Evolutionary conservation across 1,140 invertebrate genomes (phyloP).

Genomic region (Trichogramma pretiosum): DNA sequence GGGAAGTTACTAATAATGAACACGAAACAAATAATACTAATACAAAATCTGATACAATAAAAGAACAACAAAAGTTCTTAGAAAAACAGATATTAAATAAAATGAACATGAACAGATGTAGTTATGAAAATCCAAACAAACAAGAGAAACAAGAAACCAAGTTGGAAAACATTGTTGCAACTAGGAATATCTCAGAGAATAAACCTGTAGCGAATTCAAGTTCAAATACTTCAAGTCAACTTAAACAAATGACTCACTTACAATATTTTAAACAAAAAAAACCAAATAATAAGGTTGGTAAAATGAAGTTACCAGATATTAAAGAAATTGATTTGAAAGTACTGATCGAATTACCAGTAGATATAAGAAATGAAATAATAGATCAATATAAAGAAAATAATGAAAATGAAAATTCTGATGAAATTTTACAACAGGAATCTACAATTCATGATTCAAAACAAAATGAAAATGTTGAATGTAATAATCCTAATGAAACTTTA

Average conservation of each 20-base stretch:
- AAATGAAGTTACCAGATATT: conserved; percentile 25
- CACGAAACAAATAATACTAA: neutral
- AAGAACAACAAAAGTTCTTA: neutral
- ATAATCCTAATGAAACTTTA: no score
- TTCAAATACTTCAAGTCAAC: conserved; percentile 20
- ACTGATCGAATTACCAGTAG: conserved; percentile 52
- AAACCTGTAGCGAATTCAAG: neutral
- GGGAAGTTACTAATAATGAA: neutral
- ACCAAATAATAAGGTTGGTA: conserved; percentile 20
- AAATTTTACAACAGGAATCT: no score
- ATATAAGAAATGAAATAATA: conserved; percentile 55
- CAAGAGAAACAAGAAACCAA: neutral
- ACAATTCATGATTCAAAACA: no score
- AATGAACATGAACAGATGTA: neutral
- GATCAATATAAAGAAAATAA: conserved; percentile 42
- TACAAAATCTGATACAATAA: neutral
- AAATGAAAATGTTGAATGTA: conserved; percentile 4
- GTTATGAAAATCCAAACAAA: conserved; percentile 1
- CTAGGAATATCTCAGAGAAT: neutral
- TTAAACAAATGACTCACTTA: conserved; percentile 25
- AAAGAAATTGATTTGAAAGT: conserved; percentile 49
- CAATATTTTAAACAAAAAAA: conserved; percentile 27
- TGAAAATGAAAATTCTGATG: conserved; percentile 5
- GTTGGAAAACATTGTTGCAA: neutral
- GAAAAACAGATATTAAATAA: neutral